A percentile compares a stretch with the other conserved stretches of the same genome.
These are phyloP conservation scores for Pardosa pseudoannulata DNA, from an alignment of 2,888 invertebrate genomes.

Conservation along the genomic window DNA sequence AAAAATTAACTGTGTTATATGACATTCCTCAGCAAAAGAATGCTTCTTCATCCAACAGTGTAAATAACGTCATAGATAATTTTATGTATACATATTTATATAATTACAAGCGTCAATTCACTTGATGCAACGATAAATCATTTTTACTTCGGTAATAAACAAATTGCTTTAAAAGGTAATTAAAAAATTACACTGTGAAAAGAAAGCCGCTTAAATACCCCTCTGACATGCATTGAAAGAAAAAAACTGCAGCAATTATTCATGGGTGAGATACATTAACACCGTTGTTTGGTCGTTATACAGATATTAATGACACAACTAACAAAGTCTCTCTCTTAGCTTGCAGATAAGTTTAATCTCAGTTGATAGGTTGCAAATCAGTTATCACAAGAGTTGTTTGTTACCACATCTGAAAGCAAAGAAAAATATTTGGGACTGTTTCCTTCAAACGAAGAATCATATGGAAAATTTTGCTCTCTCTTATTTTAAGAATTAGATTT, in stretches of 20 bases:
- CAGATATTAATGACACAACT: not conserved
- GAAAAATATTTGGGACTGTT: not conserved
- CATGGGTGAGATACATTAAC: not conserved
- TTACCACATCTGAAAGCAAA: not conserved
- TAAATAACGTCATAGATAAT: too few species aligned
- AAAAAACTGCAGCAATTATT: not conserved
- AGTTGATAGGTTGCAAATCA: not conserved
- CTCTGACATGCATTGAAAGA: too few species aligned
- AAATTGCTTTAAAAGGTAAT: too few species aligned
- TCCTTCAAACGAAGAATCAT: not conserved
- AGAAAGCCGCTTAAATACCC: too few species aligned
- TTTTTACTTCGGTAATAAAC: too few species aligned
- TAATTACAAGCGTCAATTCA: too few species aligned
- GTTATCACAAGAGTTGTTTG: not conserved
- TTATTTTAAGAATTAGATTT: slow-evolving; percentile 32
- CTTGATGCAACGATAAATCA: too few species aligned
- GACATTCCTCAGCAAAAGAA: too few species aligned
- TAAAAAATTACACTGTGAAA: too few species aligned
- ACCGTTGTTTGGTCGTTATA: not conserved
- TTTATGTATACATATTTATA: too few species aligned
- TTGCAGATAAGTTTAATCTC: not conserved
- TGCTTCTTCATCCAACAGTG: too few species aligned
- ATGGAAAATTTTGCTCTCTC: not conserved
- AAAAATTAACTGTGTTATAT: too few species aligned
- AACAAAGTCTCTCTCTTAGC: not conserved